phyloP scores from a whole-genome alignment of 2,113 vertebrate genomes.

The Petromus typicus region DNA sequence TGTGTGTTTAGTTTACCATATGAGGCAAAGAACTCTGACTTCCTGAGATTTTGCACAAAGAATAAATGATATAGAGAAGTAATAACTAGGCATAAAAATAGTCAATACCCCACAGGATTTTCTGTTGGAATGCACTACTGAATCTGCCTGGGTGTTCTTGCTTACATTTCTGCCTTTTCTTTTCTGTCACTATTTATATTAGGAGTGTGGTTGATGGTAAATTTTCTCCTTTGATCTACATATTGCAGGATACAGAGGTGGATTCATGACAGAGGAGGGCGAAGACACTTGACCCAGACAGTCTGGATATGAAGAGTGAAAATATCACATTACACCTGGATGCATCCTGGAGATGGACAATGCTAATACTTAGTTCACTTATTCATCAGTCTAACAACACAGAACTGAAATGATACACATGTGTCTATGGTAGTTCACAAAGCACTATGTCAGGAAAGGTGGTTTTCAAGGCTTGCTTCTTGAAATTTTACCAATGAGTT shows the following conservation, averaged over 20 bases:
- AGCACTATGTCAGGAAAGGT: background rate
- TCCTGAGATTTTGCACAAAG: background rate
- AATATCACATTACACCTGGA: background rate
- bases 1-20: background rate
- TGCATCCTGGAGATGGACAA: background rate
- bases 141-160: background rate
- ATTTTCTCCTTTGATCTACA: background rate
- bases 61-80: background rate
- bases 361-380: background rate
- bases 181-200: background rate
- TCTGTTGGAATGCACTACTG: background rate
- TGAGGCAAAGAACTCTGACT: slow-evolving; percentile 18
- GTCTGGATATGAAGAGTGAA: background rate
- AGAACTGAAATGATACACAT: background rate
- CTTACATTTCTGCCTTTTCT: background rate
- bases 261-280: background rate
- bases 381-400: background rate
- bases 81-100: background rate
- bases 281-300: background rate
- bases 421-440: background rate
- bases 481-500: background rate
- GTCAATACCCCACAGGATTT: background rate
- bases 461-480: background rate
- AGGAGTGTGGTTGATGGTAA: background rate
- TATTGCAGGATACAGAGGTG: background rate